A percentile compares a stretch with the other conserved stretches of the same genome.
These are phyloP conservation scores for Polymixis flavicincta DNA, from an alignment of 2,888 invertebrate species.

Conservation along the genomic window DNA sequence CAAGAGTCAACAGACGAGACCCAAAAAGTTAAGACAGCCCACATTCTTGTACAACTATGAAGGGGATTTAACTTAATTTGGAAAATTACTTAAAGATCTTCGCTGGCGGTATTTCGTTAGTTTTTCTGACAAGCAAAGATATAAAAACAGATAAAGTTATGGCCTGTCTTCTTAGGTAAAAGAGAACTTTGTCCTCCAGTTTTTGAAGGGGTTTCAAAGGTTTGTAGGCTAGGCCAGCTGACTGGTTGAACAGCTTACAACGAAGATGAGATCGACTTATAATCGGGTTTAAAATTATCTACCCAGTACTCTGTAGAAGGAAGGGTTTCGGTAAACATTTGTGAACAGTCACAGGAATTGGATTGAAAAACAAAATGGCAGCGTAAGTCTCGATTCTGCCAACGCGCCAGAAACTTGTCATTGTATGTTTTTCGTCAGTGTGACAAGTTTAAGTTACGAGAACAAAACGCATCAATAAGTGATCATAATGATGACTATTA, in stretches of 20 bases:
- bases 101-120: not conserved
- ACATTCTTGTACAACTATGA: conserved; percentile 22
- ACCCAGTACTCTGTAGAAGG: not conserved
- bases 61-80: conserved; percentile 10
- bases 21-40: conserved; percentile 7
- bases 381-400: not conserved
- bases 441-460: not conserved
- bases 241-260: not conserved
- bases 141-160: no score
- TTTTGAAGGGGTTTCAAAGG: not conserved
- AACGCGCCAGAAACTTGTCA: not conserved
- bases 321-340: not conserved
- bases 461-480: not conserved
- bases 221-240: not conserved
- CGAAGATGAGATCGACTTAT: not conserved
- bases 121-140: not conserved
- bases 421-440: not conserved
- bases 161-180: not conserved
- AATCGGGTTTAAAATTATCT: not conserved
- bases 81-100: conserved; percentile 7
- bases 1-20: not conserved
- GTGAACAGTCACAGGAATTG: not conserved
- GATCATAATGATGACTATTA: not conserved
- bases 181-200: no score
- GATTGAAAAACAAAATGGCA: not conserved